Evolutionary conservation across 92 coral and sea anemone species (phyloP).

Genomic region (Siderastrea siderea): DNA sequence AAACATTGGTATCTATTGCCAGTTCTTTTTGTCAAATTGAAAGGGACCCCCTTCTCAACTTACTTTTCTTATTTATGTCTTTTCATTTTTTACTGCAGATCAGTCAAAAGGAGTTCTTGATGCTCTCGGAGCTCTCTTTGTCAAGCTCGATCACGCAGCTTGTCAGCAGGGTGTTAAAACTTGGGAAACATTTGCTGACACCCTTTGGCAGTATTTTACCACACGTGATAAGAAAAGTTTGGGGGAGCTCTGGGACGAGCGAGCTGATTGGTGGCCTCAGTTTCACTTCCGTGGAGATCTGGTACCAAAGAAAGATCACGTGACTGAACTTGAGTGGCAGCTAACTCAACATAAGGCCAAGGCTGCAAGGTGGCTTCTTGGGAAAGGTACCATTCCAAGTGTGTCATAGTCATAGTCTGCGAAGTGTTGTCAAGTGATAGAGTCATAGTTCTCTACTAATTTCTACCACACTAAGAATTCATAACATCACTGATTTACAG

Average conservation of each 20-base stretch:
- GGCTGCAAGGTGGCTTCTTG: slow-evolving; percentile 73
- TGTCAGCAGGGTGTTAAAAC: slow-evolving; percentile 61
- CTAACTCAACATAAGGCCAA: slow-evolving; percentile 71
- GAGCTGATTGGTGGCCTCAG: slow-evolving; percentile 95
- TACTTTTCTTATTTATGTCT: neutral
- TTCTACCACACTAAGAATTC: too few relatives aligned
- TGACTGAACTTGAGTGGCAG: slow-evolving; percentile 29
- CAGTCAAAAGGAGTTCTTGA: slow-evolving; percentile 33
- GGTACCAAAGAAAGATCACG: slow-evolving; percentile 18
- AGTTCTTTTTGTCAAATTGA: too few relatives aligned
- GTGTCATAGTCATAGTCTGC: neutral
- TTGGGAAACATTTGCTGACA: slow-evolving; percentile 70
- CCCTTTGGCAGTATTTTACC: slow-evolving; percentile 34
- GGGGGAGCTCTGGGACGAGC: slow-evolving; percentile 77
- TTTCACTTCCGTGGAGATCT: slow-evolving; percentile 83
- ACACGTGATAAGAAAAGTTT: slow-evolving; percentile 29
- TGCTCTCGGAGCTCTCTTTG: slow-evolving; percentile 62
- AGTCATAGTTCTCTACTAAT: too few relatives aligned
- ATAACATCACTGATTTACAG: too few relatives aligned
- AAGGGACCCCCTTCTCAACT: neutral
- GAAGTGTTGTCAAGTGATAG: neutral
- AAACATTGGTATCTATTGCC: too few relatives aligned
- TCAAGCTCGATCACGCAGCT: slow-evolving; percentile 90
- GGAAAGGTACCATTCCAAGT: slow-evolving; percentile 55
- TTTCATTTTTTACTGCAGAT: slow-evolving; percentile 21